Evolutionary conservation across 2,113 vertebrate species (phyloP).

Genomic region (Axis porcinus): DNA sequence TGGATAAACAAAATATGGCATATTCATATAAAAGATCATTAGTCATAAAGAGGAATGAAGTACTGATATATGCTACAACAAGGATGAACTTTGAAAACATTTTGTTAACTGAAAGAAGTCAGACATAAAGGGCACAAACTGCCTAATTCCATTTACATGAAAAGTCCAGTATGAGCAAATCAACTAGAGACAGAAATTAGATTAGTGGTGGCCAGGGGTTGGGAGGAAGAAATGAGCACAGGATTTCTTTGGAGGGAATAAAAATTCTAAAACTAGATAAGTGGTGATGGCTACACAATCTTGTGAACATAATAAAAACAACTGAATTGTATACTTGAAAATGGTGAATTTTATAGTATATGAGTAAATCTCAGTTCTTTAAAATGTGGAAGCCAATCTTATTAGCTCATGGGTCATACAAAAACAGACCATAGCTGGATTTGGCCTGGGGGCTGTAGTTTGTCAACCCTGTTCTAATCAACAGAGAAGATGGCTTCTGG

Average conservation of each 20-base stretch:
- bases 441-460: not conserved
- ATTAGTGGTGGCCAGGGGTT: not conserved
- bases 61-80: not conserved
- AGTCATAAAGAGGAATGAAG: not conserved
- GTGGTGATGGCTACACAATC: not conserved
- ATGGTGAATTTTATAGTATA: not conserved
- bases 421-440: not conserved
- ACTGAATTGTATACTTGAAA: not conserved
- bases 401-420: not conserved
- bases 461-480: not conserved
- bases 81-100: not conserved
- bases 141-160: not conserved
- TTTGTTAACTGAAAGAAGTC: not conserved
- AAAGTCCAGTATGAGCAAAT: not conserved
- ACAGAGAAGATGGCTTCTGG: not conserved
- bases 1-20: not conserved
- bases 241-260: not conserved
- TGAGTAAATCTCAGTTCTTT: not conserved
- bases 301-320: not conserved
- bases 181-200: not conserved
- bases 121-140: not conserved
- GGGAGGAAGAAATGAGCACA: not conserved
- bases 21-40: not conserved
- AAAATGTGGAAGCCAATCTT: not conserved
- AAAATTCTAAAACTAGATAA: not conserved